Evolutionary conservation across 2,797 vertebrate species (phyloP).

Genomic region (Philypnodon macrostomus): DNA sequence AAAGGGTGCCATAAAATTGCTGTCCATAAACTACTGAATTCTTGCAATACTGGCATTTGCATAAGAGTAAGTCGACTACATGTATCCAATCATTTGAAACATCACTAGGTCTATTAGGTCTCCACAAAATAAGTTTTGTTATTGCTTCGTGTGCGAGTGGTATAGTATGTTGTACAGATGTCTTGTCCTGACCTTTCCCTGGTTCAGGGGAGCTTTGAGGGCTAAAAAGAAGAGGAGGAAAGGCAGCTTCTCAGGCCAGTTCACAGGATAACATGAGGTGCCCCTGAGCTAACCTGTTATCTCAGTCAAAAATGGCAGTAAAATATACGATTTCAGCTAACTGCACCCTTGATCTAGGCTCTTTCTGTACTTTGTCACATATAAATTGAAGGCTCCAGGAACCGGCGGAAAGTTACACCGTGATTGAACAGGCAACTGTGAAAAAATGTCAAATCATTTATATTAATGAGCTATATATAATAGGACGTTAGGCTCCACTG

Average conservation of each 20-base stretch:
- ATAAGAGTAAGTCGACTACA: conserved; percentile 83
- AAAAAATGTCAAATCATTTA: conserved; percentile 62
- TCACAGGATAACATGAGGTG: conserved; percentile 60
- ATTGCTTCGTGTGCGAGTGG: conserved; percentile 83
- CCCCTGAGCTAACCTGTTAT: conserved; percentile 63
- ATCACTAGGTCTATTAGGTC: conserved; percentile 79
- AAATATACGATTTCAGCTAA: conserved; percentile 66
- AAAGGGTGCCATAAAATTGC: conserved; percentile 96
- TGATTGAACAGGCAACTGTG: conserved; percentile 49
- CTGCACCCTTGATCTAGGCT: conserved; percentile 54
- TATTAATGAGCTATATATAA: conserved; percentile 56
- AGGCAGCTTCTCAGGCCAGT: conserved; percentile 65
- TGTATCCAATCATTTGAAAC: conserved; percentile 80
- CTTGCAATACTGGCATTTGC: conserved; percentile 86
- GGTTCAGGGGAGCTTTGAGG: conserved; percentile 55
- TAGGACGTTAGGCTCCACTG: conserved; percentile 38
- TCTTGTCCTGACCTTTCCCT: conserved; percentile 72
- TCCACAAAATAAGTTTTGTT: conserved; percentile 79
- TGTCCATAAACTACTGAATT: conserved; percentile 86
- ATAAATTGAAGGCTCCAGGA: conserved; percentile 62
- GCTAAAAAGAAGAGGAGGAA: conserved; percentile 72
- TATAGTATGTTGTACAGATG: conserved; percentile 72
- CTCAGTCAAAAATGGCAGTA: conserved; percentile 69
- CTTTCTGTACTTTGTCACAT: conserved; percentile 46
- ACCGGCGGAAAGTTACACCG: conserved; percentile 46